phyloP scores from a whole-genome alignment of 2,888 invertebrate species.

The Idaea biselata region DNA sequence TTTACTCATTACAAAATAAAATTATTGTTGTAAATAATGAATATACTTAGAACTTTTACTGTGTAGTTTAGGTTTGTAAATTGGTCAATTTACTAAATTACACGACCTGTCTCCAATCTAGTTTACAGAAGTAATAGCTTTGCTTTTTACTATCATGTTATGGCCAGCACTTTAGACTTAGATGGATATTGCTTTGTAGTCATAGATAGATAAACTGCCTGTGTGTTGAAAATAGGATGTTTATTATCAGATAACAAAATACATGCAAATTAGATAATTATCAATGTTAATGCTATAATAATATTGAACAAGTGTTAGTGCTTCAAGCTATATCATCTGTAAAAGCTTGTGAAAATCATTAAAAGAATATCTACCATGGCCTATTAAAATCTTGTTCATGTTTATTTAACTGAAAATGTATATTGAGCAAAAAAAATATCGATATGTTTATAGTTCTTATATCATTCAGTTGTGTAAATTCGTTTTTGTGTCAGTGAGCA shows the following conservation, averaged over 20 bases:
- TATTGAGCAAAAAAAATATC: background rate
- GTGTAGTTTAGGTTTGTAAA: constrained; percentile 66
- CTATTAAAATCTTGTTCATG: background rate
- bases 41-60: constrained; percentile 33
- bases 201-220: constrained; percentile 36
- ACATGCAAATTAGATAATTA: background rate
- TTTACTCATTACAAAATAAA: background rate
- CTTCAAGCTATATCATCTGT: background rate
- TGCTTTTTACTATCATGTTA: constrained; percentile 46
- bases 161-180: constrained; percentile 52
- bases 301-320: background rate
- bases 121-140: constrained; percentile 54
- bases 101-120: constrained; percentile 52
- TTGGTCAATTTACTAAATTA: constrained; percentile 70
- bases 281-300: background rate
- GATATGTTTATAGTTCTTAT: background rate
- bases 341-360: background rate
- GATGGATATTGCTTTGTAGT: constrained; percentile 60
- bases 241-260: constrained; percentile 6
- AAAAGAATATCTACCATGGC: background rate
- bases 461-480: background rate
- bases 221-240: constrained; percentile 25
- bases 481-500: background rate
- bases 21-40: constrained; percentile 45
- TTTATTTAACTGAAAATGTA: background rate